These are phyloP conservation scores for Danio albolineatus DNA, from an alignment of 2,797 vertebrate genomes.

Conservation along the genomic window DNA sequence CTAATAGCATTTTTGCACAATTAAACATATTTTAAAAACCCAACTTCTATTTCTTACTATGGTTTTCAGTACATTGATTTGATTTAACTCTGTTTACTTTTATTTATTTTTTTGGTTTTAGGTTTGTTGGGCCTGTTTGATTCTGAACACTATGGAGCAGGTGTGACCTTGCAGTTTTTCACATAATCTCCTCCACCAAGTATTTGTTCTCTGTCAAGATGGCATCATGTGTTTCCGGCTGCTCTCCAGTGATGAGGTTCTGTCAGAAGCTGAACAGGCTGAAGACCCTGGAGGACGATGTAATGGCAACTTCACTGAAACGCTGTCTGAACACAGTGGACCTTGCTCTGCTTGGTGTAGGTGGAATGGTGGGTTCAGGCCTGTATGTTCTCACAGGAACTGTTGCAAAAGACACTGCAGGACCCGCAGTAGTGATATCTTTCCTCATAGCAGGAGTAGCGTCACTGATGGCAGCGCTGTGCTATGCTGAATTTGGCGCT, in stretches of 20 bases:
- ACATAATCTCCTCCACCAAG: not conserved
- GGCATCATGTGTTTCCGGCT: conserved; percentile 81
- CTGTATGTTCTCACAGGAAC: conserved; percentile 96
- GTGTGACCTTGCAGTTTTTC: not conserved
- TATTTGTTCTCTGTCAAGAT: conserved; percentile 71
- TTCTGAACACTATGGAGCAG: not conserved
- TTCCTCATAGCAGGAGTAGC: conserved; percentile 89
- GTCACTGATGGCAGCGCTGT: conserved; percentile 92
- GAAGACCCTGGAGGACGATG: conserved; percentile 91
- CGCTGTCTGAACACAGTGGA: conserved; percentile 93
- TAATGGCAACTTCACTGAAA: conserved; percentile 91
- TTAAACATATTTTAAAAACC: not conserved
- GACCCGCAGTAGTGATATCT: conserved; percentile 90
- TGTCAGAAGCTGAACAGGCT: conserved; percentile 92
- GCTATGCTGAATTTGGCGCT: conserved; percentile 96
- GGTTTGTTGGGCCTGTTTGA: conserved; percentile 8
- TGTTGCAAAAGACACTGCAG: conserved; percentile 89
- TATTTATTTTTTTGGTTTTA: conserved; percentile 9
- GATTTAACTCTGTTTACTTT: not conserved
- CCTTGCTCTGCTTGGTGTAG: conserved; percentile 90
- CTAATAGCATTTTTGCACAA: too few species aligned
- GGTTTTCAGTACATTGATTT: not conserved
- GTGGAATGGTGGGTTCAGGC: conserved; percentile 95
- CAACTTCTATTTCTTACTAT: not conserved
- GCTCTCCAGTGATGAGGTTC: conserved; percentile 81